Conservation (phyloP, 2,113 vertebrate genomes). For the Loxodonta africana region DNA sequence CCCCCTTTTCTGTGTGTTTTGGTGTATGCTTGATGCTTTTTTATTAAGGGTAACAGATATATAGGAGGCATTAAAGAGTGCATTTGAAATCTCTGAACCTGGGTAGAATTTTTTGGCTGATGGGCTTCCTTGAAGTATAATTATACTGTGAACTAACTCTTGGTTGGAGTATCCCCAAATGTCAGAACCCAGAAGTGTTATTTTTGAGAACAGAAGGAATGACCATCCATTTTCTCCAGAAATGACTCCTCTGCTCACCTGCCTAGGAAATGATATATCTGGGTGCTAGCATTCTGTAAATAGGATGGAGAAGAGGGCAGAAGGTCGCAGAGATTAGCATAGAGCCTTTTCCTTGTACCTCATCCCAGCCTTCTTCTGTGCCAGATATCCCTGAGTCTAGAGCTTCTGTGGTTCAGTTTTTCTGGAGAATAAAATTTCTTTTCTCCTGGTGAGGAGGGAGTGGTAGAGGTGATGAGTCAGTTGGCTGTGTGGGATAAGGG, state of each 20-base stretch:
- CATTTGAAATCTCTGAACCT: conserved; percentile 20
- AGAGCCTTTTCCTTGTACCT: neutral
- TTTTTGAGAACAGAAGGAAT: neutral
- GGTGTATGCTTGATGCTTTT: neutral
- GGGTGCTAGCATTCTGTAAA: neutral
- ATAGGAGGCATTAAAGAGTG: conserved; percentile 24
- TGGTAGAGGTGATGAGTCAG: neutral
- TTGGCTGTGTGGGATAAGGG: neutral
- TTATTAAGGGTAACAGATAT: neutral
- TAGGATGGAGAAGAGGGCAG: neutral
- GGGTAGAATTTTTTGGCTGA: neutral
- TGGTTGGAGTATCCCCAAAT: neutral
- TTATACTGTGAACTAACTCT: conserved; percentile 1
- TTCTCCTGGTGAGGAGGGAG: neutral
- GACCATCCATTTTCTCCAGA: neutral
- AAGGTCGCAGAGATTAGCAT: neutral
- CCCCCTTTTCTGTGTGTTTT: neutral
- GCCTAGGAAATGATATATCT: neutral
- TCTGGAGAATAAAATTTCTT: neutral
- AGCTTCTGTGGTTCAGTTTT: neutral
- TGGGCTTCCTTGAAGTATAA: conserved; percentile 16
- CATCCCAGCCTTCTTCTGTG: neutral
- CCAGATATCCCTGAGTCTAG: neutral
- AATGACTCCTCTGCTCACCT: neutral
- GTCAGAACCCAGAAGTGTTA: conserved; percentile 12